Base-by-base conservation (phyloP, 2,113 vertebrate species). In the Percina caprodes region DNA sequence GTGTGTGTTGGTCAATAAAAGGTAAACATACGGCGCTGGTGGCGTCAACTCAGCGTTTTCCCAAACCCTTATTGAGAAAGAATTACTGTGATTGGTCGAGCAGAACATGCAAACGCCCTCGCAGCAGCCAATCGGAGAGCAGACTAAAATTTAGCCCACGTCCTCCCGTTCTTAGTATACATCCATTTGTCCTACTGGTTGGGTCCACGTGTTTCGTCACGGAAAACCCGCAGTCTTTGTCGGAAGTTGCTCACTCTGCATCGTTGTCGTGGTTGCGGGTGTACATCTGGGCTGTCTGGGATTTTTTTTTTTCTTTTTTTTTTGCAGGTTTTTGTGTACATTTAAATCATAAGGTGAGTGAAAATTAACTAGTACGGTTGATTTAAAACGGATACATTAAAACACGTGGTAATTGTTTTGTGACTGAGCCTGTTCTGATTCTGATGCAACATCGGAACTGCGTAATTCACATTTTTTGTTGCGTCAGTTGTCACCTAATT, bases 91-190 rank as follows among this genome's bases (percentile, higher is more conserved):
- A 92, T 89, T 93, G 88, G 91, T 5, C 0, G 14, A 39, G 6
- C 0, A 0, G 10, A 4, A 48, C 24, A 77, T 69, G 79, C 79
- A 71, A 65, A 88, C 94, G 91, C 94, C 94, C 92, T 26, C 79
- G 8, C n/a, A 1, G n/a, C 59, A 90, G 75, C 94, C 94, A 95
- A 95, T 96, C 26, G 56, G 70, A 65, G 72, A 0, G 0, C 6
- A 3, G 0, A 2, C 0, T 63, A 26, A 45, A 85, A 82, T 61
- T 60, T 75, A 51, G 6, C 48, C 39, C 1, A 45, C 79, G 51
- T 56, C 81, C 59, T 39, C 18, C 35, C 9, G 33, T 6, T 1
- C 6, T 35, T 4, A 4, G 30, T 30, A 3, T 30, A 30, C 30
- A 30, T 30, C 30, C 30, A 30, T 30, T 30, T 30, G 30, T 30